Percentiles rank a stretch among this genome's conserved stretches.
These are phyloP conservation scores for Sarcophaga bullata DNA, from an alignment of 1,140 invertebrate genomes.

Conservation along the genomic window DNA sequence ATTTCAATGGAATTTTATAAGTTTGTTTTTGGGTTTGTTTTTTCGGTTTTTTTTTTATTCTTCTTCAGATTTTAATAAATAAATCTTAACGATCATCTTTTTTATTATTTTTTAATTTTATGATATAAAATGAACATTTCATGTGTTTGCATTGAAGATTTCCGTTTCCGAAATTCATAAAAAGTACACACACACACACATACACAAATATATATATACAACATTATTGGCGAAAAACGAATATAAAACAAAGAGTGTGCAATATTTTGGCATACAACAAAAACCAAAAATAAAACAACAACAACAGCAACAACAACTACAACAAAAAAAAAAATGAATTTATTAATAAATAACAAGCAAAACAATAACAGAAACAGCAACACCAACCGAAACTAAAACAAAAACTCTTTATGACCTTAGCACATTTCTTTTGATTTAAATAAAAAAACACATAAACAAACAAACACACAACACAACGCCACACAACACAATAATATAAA, in stretches of 20 bases:
- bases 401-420: slow-evolving; percentile 17
- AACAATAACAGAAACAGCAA: neutral
- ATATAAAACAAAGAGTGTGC: neutral
- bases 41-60: too few relatives aligned
- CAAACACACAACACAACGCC: neutral
- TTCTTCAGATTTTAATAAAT: neutral
- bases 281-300: neutral
- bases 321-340: neutral
- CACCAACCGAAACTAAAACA: neutral
- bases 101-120: neutral
- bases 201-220: neutral
- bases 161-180: slow-evolving; percentile 26
- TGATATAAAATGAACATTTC: neutral
- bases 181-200: neutral
- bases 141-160: slow-evolving; percentile 10
- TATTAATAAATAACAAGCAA: neutral
- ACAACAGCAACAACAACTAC: too few relatives aligned
- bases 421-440: slow-evolving; percentile 24
- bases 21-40: too few relatives aligned
- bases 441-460: neutral
- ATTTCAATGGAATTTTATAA: neutral
- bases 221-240: neutral
- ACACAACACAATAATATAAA: too few relatives aligned
- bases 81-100: slow-evolving; percentile 15
- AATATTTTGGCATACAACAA: neutral